Evolutionary conservation across 2,113 vertebrate genomes (phyloP), one percentile per base, ranked within the genome.

Genomic region (Hoplias malabaricus): DNA sequence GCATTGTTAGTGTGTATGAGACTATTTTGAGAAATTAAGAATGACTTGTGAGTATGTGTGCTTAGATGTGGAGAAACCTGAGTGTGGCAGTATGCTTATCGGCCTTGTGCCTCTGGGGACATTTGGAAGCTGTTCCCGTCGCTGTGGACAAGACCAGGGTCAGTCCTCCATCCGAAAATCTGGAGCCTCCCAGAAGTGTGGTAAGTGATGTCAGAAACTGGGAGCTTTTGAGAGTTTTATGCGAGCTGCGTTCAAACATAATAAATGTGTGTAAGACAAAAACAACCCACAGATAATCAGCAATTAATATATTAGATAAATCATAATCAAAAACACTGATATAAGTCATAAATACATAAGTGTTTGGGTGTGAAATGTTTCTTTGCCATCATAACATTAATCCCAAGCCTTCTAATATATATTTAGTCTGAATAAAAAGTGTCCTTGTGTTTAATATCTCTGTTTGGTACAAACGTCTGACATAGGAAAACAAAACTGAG

Each of bases 71-170:
- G 91, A 85, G 85, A 38, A 38, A 73, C 82, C 83, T 77, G 78
- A 74, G 82, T 27, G 0, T 85, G 70, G 90, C 54, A 81, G 83
- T 1, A 57, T 89, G 87, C 73, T 84, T 90, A 78, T 80, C 94
- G 83, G 71, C 93, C 71, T 78, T 91, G 0, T 95, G 86, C 85
- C 62, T 94, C 46, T 89, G 94, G 74, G 74, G 91, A 75, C 87
- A 83, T 77, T 81, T 93, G 61, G 88, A 94, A 82, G 93, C 95
- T 36, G 94, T 98, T 72, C 96, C 96, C 36, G 96, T 98, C 84
- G 92, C 89, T 43, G 89, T 95, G 85, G 95, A 97, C 86, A 94
- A 95, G 84, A 94, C 92, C 69, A 94, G 94, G 88, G 92, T 93
- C 19, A 88, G 92, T 23, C 87, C 88, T 10, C 84, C 89, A 0